These are phyloP conservation scores for Galagoides demidoff DNA, from an alignment of 2,797 vertebrate genomes.

Conservation along the genomic window DNA sequence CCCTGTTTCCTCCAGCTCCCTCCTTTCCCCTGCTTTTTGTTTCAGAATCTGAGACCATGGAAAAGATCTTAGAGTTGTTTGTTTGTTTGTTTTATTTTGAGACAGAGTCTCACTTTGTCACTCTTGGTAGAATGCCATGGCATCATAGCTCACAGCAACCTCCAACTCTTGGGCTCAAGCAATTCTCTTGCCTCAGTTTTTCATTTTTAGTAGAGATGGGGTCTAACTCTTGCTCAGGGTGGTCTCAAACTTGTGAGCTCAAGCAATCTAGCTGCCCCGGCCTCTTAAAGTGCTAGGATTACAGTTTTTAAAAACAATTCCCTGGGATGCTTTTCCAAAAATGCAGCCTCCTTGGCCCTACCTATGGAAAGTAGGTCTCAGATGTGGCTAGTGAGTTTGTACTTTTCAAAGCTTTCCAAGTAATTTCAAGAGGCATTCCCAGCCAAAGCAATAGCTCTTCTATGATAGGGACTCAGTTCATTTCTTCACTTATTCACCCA, in stretches of 20 bases:
- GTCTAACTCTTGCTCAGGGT: too few species aligned
- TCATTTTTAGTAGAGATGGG: too few species aligned
- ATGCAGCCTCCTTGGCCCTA: not conserved
- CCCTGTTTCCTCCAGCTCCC: not conserved
- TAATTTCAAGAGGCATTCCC: not conserved
- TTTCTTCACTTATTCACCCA: accelerated
- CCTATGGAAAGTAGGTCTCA: not conserved
- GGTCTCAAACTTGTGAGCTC: too few species aligned
- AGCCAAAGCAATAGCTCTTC: not conserved
- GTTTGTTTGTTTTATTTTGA: not conserved
- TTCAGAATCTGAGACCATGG: not conserved
- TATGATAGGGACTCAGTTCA: not conserved
- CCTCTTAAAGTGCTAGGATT: too few species aligned
- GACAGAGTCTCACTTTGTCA: too few species aligned
- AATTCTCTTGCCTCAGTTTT: too few species aligned
- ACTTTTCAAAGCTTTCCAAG: not conserved
- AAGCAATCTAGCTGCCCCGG: too few species aligned
- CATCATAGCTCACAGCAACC: too few species aligned
- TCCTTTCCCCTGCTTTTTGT: not conserved
- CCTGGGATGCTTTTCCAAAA: not conserved
- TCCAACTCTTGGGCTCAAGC: too few species aligned
- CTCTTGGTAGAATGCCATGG: too few species aligned
- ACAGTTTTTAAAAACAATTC: not conserved
- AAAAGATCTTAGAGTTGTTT: not conserved
- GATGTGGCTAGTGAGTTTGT: not conserved